Conservation (phyloP, 2,797 vertebrate species). For the Cirrhinus molitorella region DNA sequence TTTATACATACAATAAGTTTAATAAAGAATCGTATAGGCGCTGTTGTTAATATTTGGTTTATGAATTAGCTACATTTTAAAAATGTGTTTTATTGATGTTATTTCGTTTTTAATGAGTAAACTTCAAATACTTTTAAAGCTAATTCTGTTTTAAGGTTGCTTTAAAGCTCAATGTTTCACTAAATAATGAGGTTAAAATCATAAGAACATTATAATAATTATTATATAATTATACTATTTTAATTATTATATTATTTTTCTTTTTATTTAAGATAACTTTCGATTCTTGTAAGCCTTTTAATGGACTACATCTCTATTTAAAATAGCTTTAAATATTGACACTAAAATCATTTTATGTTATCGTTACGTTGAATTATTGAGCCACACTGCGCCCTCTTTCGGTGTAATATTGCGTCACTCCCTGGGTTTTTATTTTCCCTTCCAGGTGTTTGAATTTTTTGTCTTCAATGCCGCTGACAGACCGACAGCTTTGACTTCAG, state of each 20-base stretch:
- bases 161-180: not conserved
- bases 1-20: not conserved
- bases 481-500: constrained; percentile 51
- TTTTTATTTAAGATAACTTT: not conserved
- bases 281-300: not conserved
- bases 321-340: not conserved
- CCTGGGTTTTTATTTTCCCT: fast-evolving
- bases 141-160: not conserved
- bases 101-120: not conserved
- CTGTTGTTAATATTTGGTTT: not conserved
- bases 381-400: constrained; percentile 29
- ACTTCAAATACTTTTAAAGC: not conserved
- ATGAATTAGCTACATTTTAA: not conserved
- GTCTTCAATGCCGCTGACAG: constrained; percentile 55
- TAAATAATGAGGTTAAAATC: too few relatives aligned
- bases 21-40: not conserved
- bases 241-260: too few relatives aligned
- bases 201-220: not conserved
- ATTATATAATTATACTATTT: too few relatives aligned
- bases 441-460: not conserved
- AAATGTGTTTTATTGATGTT: not conserved
- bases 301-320: not conserved
- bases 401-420: fast-evolving
- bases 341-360: not conserved
- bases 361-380: not conserved